A percentile compares a stretch with the other conserved stretches of the same genome.
phyloP scores from a whole-genome alignment of 2,797 vertebrate genomes.

The Lagodon rhomboides region DNA sequence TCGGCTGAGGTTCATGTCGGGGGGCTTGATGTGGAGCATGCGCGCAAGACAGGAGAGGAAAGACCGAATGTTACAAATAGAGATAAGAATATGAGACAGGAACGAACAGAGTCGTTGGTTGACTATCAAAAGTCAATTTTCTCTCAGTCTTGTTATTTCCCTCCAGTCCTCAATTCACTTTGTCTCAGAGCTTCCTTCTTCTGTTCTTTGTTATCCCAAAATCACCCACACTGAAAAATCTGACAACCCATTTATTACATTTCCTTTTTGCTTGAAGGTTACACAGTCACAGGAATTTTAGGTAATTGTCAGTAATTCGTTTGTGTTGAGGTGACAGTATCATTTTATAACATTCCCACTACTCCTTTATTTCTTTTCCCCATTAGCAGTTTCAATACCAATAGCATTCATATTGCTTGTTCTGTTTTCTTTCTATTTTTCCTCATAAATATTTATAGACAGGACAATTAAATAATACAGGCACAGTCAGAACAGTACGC shows the following conservation, averaged over 20 bases:
- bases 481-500: not conserved
- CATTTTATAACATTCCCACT: not conserved
- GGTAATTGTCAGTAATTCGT: constrained; percentile 15
- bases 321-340: not conserved
- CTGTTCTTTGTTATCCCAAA: constrained; percentile 26
- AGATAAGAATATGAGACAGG: constrained; percentile 9
- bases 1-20: constrained; percentile 31
- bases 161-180: constrained; percentile 6
- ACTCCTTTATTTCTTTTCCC: not conserved
- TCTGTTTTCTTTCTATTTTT: not conserved
- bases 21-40: constrained; percentile 4
- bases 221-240: constrained; percentile 26
- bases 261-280: constrained; percentile 24
- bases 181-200: constrained; percentile 23
- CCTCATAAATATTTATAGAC: not conserved
- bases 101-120: not conserved
- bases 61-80: not conserved
- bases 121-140: constrained; percentile 23
- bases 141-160: not conserved
- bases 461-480: not conserved
- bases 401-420: not conserved
- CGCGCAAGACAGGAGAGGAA: not conserved
- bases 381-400: not conserved
- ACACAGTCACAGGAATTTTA: constrained; percentile 3
- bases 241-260: constrained; percentile 38